phyloP scores from a whole-genome alignment of 1,140 invertebrate genomes.

The Agrypnia vestita region DNA sequence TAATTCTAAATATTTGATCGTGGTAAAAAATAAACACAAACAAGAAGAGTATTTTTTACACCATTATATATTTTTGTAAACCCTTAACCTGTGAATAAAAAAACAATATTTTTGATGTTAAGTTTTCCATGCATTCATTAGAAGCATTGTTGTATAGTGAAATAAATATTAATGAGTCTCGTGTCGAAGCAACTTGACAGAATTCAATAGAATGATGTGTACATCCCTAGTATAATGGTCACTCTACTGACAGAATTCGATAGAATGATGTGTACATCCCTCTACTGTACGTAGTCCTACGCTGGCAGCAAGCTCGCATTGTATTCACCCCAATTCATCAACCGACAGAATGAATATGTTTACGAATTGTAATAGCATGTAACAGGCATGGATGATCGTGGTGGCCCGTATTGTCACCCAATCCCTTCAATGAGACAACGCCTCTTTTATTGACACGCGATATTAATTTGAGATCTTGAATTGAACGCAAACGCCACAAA shows the following conservation, averaged over 20 bases:
- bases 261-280: too few species aligned
- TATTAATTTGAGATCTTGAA: neutral
- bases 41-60: slow-evolving; percentile 16
- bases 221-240: slow-evolving; percentile 1
- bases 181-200: too few species aligned
- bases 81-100: slow-evolving; percentile 22
- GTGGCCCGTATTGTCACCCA: slow-evolving; percentile 28
- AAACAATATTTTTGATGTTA: slow-evolving; percentile 13
- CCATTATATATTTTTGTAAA: slow-evolving; percentile 13
- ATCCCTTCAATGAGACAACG: slow-evolving; percentile 45
- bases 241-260: too few species aligned
- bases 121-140: slow-evolving; percentile 6
- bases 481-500: neutral
- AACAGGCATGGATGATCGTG: neutral
- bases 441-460: neutral
- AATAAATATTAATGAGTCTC: neutral
- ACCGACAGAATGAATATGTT: neutral
- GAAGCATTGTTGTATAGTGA: neutral
- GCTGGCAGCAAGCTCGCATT: slow-evolving; percentile 1
- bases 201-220: too few species aligned
- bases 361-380: neutral
- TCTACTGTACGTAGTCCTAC: slow-evolving; percentile 1
- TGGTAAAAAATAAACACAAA: neutral
- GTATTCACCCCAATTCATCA: neutral
- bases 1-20: neutral